A percentile compares a stretch with the other conserved stretches of the same genome.
Conservation (phyloP, 2,888 invertebrate species). For the Amblyteles armatorius region DNA sequence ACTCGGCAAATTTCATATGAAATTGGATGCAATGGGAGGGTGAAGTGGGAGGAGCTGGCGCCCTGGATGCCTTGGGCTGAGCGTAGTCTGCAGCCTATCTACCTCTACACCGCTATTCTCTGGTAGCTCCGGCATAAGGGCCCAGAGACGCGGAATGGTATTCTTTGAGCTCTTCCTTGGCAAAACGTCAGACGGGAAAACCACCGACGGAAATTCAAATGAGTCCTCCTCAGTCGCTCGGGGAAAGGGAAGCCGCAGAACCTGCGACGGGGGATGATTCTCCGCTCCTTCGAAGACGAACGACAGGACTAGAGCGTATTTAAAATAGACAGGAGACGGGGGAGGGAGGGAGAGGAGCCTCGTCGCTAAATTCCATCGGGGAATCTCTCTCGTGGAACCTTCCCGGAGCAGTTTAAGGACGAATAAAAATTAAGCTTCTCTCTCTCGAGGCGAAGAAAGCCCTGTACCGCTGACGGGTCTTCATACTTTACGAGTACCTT, state of each 20-base stretch:
- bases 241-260: conserved; percentile 34
- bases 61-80: conserved; percentile 52
- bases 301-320: conserved; percentile 57
- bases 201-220: conserved; percentile 71
- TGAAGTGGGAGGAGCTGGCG: conserved; percentile 49
- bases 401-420: conserved; percentile 51
- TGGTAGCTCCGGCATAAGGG: conserved; percentile 46
- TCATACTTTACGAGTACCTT: conserved; percentile 18
- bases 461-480: conserved; percentile 29
- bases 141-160: conserved; percentile 63
- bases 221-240: conserved; percentile 52
- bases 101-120: conserved; percentile 18
- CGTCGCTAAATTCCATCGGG: conserved; percentile 57
- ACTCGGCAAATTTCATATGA: conserved; percentile 73
- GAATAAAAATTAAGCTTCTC: conserved; percentile 59
- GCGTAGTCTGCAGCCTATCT: conserved; percentile 25
- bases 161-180: conserved; percentile 67
- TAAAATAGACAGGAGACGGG: conserved; percentile 58
- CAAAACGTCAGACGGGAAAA: conserved; percentile 71
- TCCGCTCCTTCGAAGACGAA: conserved; percentile 47
- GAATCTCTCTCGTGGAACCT: conserved; percentile 47
- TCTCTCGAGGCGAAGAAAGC: not conserved
- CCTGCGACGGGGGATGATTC: conserved; percentile 44
- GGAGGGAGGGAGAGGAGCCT: not conserved
- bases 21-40: conserved; percentile 71